Conservation (phyloP, 2,113 vertebrate species). For the Mormyrus iriodes region DNA sequence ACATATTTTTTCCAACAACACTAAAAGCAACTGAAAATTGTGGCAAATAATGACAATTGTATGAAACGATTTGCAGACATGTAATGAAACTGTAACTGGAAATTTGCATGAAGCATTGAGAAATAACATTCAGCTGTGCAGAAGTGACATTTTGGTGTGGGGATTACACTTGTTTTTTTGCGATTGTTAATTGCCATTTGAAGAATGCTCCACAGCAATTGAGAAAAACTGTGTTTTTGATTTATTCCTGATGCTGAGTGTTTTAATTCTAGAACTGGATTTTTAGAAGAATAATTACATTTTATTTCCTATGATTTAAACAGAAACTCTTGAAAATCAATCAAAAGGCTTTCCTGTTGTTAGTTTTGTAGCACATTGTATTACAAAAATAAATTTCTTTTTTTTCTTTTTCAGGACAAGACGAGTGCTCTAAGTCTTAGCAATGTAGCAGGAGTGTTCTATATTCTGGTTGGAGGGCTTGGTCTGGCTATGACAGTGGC, state of each 20-base stretch:
- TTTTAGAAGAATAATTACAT: neutral
- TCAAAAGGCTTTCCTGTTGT: slow-evolving; percentile 26
- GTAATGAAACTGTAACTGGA: too few relatives aligned
- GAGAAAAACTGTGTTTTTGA: too few relatives aligned
- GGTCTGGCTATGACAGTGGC: slow-evolving; percentile 99
- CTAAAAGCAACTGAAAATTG: too few relatives aligned
- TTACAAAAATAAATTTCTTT: slow-evolving; percentile 37
- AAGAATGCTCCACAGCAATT: too few relatives aligned
- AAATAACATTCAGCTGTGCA: too few relatives aligned
- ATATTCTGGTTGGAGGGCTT: slow-evolving; percentile 91
- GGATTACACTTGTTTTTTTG: too few relatives aligned
- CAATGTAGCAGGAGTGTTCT: slow-evolving; percentile 67
- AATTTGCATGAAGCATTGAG: too few relatives aligned
- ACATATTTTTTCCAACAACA: too few relatives aligned
- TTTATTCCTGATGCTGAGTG: neutral
- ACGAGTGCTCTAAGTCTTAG: slow-evolving; percentile 97
- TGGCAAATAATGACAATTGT: too few relatives aligned
- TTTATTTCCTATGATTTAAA: slow-evolving; percentile 18
- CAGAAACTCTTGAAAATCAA: neutral
- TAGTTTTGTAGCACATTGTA: slow-evolving; percentile 36
- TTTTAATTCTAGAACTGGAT: neutral
- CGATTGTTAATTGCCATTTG: too few relatives aligned
- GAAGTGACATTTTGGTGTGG: too few relatives aligned
- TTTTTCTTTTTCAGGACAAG: slow-evolving; percentile 95
- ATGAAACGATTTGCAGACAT: too few relatives aligned